Evolutionary conservation across 2,888 invertebrate genomes (phyloP).

Genomic region (Conomelus anceps): DNA sequence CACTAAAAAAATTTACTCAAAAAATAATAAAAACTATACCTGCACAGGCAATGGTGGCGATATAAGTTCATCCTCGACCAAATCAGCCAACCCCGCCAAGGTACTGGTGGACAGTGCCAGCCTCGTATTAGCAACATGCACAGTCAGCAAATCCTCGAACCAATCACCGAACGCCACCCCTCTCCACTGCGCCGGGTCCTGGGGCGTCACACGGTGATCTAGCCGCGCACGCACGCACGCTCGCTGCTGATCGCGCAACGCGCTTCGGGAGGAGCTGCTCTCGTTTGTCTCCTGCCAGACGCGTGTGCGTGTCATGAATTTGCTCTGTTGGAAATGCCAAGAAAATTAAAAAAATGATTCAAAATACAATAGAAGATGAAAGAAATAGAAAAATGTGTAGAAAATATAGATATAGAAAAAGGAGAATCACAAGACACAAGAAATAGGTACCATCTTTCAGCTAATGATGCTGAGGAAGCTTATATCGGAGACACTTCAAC

Average conservation of each 20-base stretch:
- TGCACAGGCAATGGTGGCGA: conserved; percentile 74
- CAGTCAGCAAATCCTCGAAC: conserved; percentile 33
- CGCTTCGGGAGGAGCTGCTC: conserved; percentile 26
- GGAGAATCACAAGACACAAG: no score
- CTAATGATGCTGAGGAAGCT: no score
- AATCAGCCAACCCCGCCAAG: conserved; percentile 69
- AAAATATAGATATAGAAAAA: no score
- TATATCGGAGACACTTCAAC: no score
- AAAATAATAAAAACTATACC: conserved; percentile 44
- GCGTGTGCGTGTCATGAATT: conserved; percentile 73
- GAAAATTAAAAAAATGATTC: background rate
- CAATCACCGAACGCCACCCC: conserved; percentile 31
- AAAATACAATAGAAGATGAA: background rate
- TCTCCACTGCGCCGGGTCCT: conserved; percentile 29
- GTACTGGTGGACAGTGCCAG: conserved; percentile 74
- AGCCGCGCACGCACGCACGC: conserved; percentile 51
- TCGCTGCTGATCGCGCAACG: conserved; percentile 37
- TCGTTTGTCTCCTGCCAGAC: conserved; percentile 64
- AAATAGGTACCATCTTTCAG: no score
- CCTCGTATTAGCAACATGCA: conserved; percentile 48
- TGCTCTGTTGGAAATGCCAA: conserved; percentile 50
- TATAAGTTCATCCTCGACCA: conserved; percentile 81
- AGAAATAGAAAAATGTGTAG: no score
- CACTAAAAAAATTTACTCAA: no score
- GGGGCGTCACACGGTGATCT: conserved; percentile 49